phyloP scores from a whole-genome alignment of 2,888 invertebrate genomes.

The Spisula subtruncata region DNA sequence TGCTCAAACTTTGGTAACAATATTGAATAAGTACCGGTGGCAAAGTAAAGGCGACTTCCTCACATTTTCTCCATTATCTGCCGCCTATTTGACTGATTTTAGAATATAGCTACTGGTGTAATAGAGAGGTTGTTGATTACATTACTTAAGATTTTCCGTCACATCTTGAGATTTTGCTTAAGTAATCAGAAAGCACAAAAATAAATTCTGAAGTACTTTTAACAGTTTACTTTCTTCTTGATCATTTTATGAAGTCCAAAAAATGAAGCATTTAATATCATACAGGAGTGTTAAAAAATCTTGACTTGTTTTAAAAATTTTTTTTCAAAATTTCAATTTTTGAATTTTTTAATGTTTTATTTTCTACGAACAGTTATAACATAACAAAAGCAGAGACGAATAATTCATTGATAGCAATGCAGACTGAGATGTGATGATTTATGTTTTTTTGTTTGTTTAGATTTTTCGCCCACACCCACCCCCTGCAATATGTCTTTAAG shows the following conservation, averaged over 20 bases:
- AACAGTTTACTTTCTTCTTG: neutral
- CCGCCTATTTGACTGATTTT: no score
- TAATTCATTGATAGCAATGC: neutral
- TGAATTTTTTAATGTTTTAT: neutral
- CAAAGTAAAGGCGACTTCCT: no score
- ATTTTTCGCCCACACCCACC: constrained; percentile 9
- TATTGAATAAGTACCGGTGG: neutral
- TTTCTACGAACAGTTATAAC: neutral
- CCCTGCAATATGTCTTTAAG: neutral
- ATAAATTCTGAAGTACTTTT: neutral
- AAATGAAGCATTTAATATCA: neutral
- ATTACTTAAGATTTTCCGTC: no score
- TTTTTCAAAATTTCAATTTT: neutral
- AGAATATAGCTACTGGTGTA: no score
- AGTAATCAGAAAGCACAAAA: neutral
- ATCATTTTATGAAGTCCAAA: neutral
- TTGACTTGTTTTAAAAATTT: neutral
- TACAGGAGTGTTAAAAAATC: neutral
- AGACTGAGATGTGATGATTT: neutral
- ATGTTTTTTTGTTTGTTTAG: constrained; percentile 12
- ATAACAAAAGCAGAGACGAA: neutral
- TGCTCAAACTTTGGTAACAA: constrained; percentile 23
- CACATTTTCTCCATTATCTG: no score
- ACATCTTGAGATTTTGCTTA: neutral
- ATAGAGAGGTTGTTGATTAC: no score